Evolutionary conservation across 2,888 invertebrate genomes (phyloP).

Genomic region (Timema cristinae): DNA sequence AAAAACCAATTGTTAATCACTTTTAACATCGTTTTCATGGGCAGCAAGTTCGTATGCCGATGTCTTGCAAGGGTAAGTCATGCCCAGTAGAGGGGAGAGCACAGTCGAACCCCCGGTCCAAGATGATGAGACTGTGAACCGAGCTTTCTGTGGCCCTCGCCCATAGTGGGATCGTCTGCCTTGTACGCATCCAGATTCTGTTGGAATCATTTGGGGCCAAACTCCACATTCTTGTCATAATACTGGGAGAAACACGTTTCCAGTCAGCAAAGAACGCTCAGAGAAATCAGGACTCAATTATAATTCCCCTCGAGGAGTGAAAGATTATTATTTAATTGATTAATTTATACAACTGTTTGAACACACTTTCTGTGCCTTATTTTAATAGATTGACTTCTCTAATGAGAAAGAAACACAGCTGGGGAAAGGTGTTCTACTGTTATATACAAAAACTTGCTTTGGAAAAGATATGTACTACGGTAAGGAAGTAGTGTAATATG

Average conservation of each 20-base stretch:
- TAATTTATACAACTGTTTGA: too few relatives aligned
- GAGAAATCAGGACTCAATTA: too few relatives aligned
- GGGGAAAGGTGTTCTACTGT: too few relatives aligned
- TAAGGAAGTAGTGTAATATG: too few relatives aligned
- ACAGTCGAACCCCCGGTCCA: constrained; percentile 98
- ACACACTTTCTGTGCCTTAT: too few relatives aligned
- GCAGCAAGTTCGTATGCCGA: constrained; percentile 98
- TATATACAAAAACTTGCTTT: too few relatives aligned
- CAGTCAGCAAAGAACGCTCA: too few relatives aligned
- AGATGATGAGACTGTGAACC: constrained; percentile 91
- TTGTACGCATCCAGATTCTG: constrained; percentile 99
- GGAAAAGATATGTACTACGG: too few relatives aligned
- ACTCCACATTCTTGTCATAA: constrained; percentile 94
- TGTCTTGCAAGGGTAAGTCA: constrained; percentile 97
- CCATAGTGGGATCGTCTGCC: constrained; percentile 99
- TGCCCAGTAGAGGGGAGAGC: constrained; percentile 96
- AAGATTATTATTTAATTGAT: too few relatives aligned
- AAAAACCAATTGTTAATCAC: constrained; percentile 46
- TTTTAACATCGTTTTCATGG: constrained; percentile 99
- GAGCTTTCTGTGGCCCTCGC: constrained; percentile 95
- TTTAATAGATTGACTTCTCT: too few relatives aligned
- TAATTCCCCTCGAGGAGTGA: too few relatives aligned
- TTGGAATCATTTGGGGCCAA: constrained; percentile 96
- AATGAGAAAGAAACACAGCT: too few relatives aligned
- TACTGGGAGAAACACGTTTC: constrained; percentile 59